phyloP scores from a whole-genome alignment of 1,140 invertebrate genomes.

The Zaprionus nigranus region DNA sequence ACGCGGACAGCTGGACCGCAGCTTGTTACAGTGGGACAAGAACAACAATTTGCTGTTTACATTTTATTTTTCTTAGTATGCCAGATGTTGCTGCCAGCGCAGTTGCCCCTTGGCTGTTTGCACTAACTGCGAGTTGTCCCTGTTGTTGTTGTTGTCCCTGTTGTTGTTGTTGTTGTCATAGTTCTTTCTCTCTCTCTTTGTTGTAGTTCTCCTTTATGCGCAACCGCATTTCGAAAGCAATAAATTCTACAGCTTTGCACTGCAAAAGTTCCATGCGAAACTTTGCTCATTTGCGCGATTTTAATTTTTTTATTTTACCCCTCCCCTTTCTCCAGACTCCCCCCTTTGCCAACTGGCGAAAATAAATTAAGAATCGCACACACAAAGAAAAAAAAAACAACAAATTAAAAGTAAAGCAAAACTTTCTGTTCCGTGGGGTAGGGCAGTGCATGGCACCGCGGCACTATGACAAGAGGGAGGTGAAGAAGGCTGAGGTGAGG shows the following conservation, averaged over 20 bases:
- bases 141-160: slow-evolving; percentile 35
- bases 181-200: slow-evolving; percentile 21
- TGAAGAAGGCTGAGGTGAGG: neutral
- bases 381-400: slow-evolving; percentile 39
- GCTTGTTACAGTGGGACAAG: slow-evolving; percentile 52
- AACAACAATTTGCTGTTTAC: slow-evolving; percentile 21
- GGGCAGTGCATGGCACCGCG: neutral
- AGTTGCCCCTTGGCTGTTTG: slow-evolving; percentile 17
- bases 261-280: slow-evolving; percentile 41
- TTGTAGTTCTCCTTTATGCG: slow-evolving; percentile 71
- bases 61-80: slow-evolving; percentile 6
- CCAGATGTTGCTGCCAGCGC: slow-evolving; percentile 11
- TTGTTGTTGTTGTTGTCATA: slow-evolving; percentile 36
- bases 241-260: slow-evolving; percentile 72
- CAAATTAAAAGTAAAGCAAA: slow-evolving; percentile 60
- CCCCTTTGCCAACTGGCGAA: slow-evolving; percentile 21
- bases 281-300: slow-evolving; percentile 80
- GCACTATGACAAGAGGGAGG: too few relatives aligned
- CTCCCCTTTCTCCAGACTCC: neutral
- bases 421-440: slow-evolving; percentile 41
- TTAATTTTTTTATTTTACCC: slow-evolving; percentile 53
- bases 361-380: slow-evolving; percentile 68
- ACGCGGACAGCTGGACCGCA: slow-evolving; percentile 33
- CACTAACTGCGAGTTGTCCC: neutral
- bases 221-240: slow-evolving; percentile 81